Conservation (phyloP, 2,888 invertebrate species). For the Andrena haemorrhoa region DNA sequence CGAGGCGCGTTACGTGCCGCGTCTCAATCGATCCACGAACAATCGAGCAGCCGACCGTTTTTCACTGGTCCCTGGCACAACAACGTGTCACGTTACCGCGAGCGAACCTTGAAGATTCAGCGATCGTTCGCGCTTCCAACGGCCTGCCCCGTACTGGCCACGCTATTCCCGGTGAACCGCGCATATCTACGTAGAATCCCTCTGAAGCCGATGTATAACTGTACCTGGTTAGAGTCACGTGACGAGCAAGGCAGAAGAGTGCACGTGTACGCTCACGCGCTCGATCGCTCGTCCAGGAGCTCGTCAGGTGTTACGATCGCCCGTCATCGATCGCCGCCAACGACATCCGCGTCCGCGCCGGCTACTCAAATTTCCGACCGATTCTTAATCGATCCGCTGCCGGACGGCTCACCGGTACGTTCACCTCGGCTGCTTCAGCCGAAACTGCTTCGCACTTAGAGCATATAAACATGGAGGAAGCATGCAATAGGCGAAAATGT, state of each 20-base stretch:
- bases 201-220: constrained; percentile 58
- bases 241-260: constrained; percentile 28
- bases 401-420: not conserved
- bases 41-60: not conserved
- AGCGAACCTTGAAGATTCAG: constrained; percentile 53
- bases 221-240: constrained; percentile 56
- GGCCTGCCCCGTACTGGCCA: constrained; percentile 17
- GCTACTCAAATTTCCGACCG: not conserved
- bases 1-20: not conserved
- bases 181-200: constrained; percentile 26
- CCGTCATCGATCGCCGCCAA: not conserved
- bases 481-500: no score
- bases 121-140: constrained; percentile 42
- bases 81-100: constrained; percentile 34
- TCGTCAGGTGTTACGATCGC: constrained; percentile 1
- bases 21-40: not conserved
- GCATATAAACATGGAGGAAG: no score
- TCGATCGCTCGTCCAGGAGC: constrained; percentile 2
- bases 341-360: not conserved
- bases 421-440: no score
- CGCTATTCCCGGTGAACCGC: constrained; percentile 22
- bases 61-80: not conserved
- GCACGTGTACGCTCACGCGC: constrained; percentile 49
- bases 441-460: no score
- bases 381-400: not conserved